Evolutionary conservation across 2,113 vertebrate genomes (phyloP).

Genomic region (Saimiri boliviensis): DNA sequence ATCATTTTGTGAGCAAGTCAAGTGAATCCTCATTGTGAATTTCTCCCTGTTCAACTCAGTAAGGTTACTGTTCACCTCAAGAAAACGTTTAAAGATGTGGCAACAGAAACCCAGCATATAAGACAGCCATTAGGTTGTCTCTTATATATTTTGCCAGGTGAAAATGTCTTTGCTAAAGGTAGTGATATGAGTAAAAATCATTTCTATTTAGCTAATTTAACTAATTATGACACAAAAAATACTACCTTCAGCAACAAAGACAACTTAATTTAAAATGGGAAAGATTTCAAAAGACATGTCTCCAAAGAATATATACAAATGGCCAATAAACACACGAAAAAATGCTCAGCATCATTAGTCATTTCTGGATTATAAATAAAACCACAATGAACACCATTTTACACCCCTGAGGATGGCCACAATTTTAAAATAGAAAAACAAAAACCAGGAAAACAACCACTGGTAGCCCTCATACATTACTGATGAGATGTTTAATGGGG

Average conservation of each 20-base stretch:
- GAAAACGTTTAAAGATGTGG: neutral
- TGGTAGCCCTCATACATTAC: neutral
- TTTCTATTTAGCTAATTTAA: neutral
- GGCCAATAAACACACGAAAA: neutral
- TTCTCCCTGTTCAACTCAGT: neutral
- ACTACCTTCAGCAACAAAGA: neutral
- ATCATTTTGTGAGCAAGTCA: neutral
- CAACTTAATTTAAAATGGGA: neutral
- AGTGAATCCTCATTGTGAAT: neutral
- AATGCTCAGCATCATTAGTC: neutral
- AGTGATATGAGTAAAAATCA: neutral
- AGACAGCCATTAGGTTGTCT: neutral
- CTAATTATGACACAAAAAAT: neutral
- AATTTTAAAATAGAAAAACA: neutral
- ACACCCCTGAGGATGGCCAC: neutral
- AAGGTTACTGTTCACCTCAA: neutral
- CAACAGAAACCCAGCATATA: neutral
- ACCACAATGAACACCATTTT: too few relatives aligned
- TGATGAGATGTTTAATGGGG: neutral
- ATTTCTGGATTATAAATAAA: neutral
- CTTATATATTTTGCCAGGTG: neutral
- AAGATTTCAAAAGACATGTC: neutral
- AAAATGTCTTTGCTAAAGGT: neutral
- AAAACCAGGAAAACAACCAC: neutral
- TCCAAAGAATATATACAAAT: neutral